Evolutionary conservation across 1,140 invertebrate species (phyloP), one percentile per base, ranked within the genome.

Genomic region (Eurosta solidaginis): DNA sequence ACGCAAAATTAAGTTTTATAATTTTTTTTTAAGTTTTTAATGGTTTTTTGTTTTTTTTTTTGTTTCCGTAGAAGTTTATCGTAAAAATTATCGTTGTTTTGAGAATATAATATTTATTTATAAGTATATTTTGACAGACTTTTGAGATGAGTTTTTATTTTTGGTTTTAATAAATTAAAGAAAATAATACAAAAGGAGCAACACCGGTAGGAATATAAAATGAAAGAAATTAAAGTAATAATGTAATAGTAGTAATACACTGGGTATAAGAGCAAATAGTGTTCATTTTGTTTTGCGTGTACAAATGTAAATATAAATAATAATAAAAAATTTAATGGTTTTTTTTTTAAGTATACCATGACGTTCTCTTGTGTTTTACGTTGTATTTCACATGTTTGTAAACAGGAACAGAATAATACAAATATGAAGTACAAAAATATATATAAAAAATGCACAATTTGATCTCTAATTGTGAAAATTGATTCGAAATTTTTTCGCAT

Each of bases 161-260:
- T 27, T 42, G 25, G 10, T 78, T 45, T 59, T 40, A 77, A 77
- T 29, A 77, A 77, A 77, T 77, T 74, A 78, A 74, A 68, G 22
- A 40, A 63, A 74, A 63, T 63, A 78, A 78, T 77, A 50, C 47
- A 74, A 78, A 73, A 45, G 68, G 10, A 42, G 50, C 12, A 52
- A 5, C 22, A 52, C 4, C 33, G 20, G 6, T 68, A 42, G 27
- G 59, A 68, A 68, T 68, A 20, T 68, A 17, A 44, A 27, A 63
- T 63, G 27, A 42, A 40, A 45, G 20, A 22, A 25, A 73, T 47
- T 42, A 74, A 73, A 77, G 45, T 45, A 77, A 59, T n/a, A 76
- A n/a, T n/a, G n/a, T n/a, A n/a, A 77, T 77, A 77, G 73, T 52
- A 78, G 74, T 78, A 78, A 78, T 74, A 78, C 77, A 78, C 68